Conservation (phyloP, 1,140 invertebrate genomes). For the Platyscapa corneri region DNA sequence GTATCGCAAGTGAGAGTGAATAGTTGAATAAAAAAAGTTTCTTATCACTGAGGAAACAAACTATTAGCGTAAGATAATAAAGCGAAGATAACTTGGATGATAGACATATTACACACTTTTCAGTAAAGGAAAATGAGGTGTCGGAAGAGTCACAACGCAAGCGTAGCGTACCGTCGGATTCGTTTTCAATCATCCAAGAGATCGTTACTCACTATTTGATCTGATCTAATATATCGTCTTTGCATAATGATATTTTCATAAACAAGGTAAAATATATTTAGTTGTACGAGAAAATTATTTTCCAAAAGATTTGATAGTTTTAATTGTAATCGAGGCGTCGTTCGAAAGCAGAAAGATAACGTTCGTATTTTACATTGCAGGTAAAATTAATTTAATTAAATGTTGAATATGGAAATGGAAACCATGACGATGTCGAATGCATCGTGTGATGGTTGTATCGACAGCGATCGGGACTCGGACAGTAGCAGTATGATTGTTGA, state of each 20-base stretch:
- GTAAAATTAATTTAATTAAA: conserved; percentile 28
- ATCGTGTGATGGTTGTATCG: conserved; percentile 69
- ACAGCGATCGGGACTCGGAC: conserved; percentile 72
- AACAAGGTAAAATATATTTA: conserved; percentile 17
- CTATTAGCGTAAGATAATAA: conserved; percentile 73
- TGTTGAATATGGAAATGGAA: conserved; percentile 57
- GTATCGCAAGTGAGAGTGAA: conserved; percentile 30
- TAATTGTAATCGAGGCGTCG: background rate
- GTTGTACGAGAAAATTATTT: background rate
- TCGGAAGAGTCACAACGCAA: conserved; percentile 54
- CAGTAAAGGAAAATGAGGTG: conserved; percentile 59
- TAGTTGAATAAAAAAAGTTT: conserved; percentile 56
- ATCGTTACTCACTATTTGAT: conserved; percentile 25
- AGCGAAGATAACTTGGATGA: conserved; percentile 62
- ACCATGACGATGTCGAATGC: conserved; percentile 42
- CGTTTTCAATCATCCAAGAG: background rate
- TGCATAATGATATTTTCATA: background rate
- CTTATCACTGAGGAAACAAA: conserved; percentile 73
- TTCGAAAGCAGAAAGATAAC: background rate
- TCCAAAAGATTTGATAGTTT: background rate
- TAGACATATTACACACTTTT: conserved; percentile 57
- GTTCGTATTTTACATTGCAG: background rate
- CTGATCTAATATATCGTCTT: background rate
- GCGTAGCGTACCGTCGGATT: conserved; percentile 25
- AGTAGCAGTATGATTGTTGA: conserved; percentile 72